These are phyloP conservation scores for Archocentrus centrarchus DNA, from an alignment of 2,113 vertebrate genomes.

Conservation along the genomic window DNA sequence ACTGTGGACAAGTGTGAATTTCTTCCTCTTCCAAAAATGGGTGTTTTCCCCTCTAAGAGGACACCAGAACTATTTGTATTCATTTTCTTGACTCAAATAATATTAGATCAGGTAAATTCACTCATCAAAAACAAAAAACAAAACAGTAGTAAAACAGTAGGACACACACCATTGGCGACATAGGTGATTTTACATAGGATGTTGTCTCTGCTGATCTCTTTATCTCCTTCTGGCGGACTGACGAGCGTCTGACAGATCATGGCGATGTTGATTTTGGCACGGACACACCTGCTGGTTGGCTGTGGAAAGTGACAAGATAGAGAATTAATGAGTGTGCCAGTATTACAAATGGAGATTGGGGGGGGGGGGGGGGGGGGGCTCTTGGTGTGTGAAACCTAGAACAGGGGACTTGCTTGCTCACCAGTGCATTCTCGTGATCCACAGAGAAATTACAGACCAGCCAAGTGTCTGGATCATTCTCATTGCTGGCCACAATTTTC, in stretches of 20 bases:
- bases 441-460: conserved; percentile 98
- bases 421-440: conserved; percentile 92
- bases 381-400: not conserved
- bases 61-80: no score
- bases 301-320: conserved; percentile 48
- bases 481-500: conserved; percentile 89
- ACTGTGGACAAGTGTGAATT: no score
- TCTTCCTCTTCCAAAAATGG: no score
- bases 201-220: conserved; percentile 95
- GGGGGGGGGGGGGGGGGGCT: no score
- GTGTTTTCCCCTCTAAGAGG: no score
- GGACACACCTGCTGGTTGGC: conserved; percentile 92
- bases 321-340: not conserved
- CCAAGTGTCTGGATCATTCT: conserved; percentile 98
- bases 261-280: conserved; percentile 98
- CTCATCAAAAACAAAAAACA: not conserved
- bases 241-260: conserved; percentile 98
- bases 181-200: conserved; percentile 98
- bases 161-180: conserved; percentile 93
- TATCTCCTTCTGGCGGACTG: conserved; percentile 95
- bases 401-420: conserved; percentile 73
- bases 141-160: not conserved
- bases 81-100: no score
- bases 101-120: no score
- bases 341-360: not conserved